Base-by-base conservation (phyloP, 2,888 invertebrate genomes). In the Eilema depressum region DNA sequence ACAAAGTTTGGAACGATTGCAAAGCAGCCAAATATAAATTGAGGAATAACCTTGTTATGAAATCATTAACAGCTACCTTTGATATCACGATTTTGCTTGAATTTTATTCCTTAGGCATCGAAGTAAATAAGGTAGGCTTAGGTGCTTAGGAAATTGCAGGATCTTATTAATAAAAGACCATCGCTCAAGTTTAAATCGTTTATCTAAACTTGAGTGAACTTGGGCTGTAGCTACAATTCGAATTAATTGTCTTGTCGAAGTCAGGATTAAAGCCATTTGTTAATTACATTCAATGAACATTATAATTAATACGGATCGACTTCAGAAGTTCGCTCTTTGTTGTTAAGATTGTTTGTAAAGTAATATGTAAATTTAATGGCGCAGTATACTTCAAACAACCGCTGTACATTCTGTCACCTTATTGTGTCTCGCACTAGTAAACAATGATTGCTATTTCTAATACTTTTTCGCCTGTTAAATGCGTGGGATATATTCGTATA, bases 191-290 rank as follows among this genome's bases (percentile, higher is more conserved):
- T 74, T 63, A 75, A 75, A 77, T 68, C 75, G 69, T 75, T 74
- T 72, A 70, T 68, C 64, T 71, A 77, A 80, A 80, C 73, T 80
- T 72, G 69, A 73, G 69, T 75, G 59, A 75, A 72, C 73, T 80
- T n/a, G 56, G 53, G 63, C n/a, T 63, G 23, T 68, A 57, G 57
- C 63, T 72, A 74, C 75, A n/a, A 77, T 80, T 75, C 72, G 77
- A 80, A 80, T 82, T 80, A 82, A 80, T 80, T 80, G 80, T 80
- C 82, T 77, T 80, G 80, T 82, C 80, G 80, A 80, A 82, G 63
- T 80, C 78, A 78, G 78, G 75, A 82, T 82, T 75, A 80, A 77
- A 75, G 71, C 75, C 74, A 82, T 80, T 80, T 80, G 81, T 78
- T 82, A 80, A 80, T 82, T 74, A 75, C 80, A 78, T 82, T 82